These are phyloP conservation scores for Trachythela sp. DNA, from an alignment of 64 coral and sea anemone species.

Conservation along the genomic window DNA sequence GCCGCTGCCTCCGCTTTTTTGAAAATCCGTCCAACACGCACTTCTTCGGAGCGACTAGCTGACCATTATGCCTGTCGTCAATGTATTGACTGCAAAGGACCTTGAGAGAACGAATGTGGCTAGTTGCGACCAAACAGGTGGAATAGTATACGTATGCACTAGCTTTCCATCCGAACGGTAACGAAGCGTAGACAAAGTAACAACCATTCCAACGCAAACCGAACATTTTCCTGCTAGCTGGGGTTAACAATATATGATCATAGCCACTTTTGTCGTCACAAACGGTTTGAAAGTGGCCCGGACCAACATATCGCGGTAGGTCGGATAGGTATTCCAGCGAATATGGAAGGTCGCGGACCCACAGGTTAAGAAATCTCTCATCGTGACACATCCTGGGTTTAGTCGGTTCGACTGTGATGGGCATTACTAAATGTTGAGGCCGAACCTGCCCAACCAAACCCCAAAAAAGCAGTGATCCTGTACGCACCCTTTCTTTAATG, in stretches of 20 bases:
- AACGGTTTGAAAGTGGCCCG: neutral
- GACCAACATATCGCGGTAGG: neutral
- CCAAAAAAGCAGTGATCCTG: neutral
- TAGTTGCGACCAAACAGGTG: neutral
- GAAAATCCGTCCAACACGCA: neutral
- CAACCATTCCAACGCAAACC: neutral
- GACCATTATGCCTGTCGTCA: neutral
- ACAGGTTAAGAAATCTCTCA: neutral
- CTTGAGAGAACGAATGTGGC: neutral
- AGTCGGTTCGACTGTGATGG: neutral
- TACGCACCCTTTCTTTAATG: neutral
- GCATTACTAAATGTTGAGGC: conserved; percentile 10
- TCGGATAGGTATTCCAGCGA: neutral
- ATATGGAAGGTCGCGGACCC: neutral
- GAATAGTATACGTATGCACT: neutral
- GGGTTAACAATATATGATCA: neutral
- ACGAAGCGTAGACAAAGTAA: neutral
- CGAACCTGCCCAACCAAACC: neutral
- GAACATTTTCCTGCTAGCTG: neutral
- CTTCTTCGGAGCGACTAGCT: neutral
- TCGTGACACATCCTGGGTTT: conserved; percentile 1
- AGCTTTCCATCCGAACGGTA: conserved; percentile 8
- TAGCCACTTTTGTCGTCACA: conserved; percentile 15
- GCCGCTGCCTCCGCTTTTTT: neutral
- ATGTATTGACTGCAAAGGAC: conserved; percentile 20